Base-by-base conservation (phyloP, 2,113 vertebrate species). In the Bubalus kerabau region DNA sequence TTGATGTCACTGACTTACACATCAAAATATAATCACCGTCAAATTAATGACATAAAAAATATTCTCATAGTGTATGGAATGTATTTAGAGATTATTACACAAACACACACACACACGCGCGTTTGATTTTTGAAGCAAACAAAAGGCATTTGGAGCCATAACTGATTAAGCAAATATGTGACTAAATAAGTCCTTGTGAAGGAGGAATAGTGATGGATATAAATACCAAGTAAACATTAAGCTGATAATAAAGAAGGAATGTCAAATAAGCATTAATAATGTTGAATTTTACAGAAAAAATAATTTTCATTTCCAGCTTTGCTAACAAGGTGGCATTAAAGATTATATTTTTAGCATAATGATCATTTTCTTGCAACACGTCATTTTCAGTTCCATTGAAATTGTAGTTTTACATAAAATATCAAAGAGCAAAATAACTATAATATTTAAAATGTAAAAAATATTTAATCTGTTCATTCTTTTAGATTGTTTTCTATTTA, bases 71-170 rank as follows among this genome's bases (percentile, higher is more conserved):
- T 50, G 6, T 82, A 67, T 36, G 9, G 1, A 85, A 93, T 64
- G 76, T 40, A 94, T 92, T 93, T 46, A 89, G 15, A 76, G n/a
- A 60, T 62, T 50, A 50, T 57, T 21, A 14, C 21, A 54, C 6
- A 40, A 36, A 36, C 46, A 71, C 2, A 91, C 3, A 93, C n/a
- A 91, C 5, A 93, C 7, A 46, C 28, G 6, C 40, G 50, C 7
- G 40, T 85, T 80, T 84, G 23, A 67, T n/a, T 91, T 93, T 24
- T 95, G 60, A 96, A 83, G 24, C 54, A 95, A 92, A 87, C 15
- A 92, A 85, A 36, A 64, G 78, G 26, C n/a, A 85, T 84, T 94
- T 82, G 16, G 9, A 95, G 30, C 48, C 71, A 40, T 43, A 54
- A 15, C n/a, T 91, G 30, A 94, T 36, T 62, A 93, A 74, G 36